Conservation (phyloP, 2,113 vertebrate genomes). For the Anarhynchus alexandrinus region DNA sequence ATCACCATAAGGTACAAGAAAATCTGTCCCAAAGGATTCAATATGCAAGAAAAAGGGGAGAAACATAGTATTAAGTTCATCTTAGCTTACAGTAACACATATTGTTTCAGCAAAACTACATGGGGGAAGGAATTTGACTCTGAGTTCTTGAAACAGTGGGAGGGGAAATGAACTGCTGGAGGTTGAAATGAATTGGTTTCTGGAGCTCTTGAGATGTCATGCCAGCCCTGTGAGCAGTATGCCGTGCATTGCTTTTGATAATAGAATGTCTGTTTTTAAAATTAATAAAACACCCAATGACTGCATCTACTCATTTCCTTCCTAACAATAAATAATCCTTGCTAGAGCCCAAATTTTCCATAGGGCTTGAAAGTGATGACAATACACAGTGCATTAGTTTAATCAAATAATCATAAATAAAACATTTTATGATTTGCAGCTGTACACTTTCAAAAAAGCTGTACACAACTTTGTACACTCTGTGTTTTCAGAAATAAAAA, state of each 20-base stretch:
- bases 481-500: neutral
- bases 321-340: neutral
- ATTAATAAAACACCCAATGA: neutral
- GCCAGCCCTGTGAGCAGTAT: neutral
- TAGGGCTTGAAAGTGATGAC: neutral
- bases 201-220: neutral
- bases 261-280: neutral
- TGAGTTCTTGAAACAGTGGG: neutral
- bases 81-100: neutral
- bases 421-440: neutral
- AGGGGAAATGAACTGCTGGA: conserved; percentile 1
- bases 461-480: neutral
- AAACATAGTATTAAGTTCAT: neutral
- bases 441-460: neutral
- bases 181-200: neutral
- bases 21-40: neutral
- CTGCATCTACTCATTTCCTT: neutral
- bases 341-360: neutral
- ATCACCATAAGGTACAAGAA: neutral
- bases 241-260: neutral
- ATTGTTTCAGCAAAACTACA: neutral
- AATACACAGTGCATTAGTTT: neutral
- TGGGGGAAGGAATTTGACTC: neutral
- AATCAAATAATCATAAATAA: conserved; percentile 10
- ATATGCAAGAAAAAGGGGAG: neutral